These are phyloP conservation scores for Pipistrellus kuhlii DNA, from an alignment of 2,797 vertebrate genomes.

Conservation along the genomic window DNA sequence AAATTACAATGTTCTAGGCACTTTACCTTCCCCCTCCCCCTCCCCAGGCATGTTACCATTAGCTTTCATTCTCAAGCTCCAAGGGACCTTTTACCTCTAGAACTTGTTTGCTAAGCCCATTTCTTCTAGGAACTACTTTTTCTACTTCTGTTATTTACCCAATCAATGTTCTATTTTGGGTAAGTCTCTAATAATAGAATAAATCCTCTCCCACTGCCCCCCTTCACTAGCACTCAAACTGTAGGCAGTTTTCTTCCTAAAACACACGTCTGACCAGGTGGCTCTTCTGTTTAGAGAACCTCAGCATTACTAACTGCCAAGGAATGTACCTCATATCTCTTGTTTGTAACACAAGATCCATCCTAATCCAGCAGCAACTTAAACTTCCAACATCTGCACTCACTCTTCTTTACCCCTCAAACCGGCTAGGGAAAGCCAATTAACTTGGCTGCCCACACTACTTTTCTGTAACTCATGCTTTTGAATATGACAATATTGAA, in stretches of 20 bases:
- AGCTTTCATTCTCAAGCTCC: no score
- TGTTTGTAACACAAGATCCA: constrained; percentile 3
- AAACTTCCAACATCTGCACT: not conserved
- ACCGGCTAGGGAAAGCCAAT: not conserved
- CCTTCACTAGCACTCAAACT: not conserved
- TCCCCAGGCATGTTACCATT: no score
- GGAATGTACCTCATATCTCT: not conserved
- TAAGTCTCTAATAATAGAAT: not conserved
- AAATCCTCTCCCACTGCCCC: not conserved
- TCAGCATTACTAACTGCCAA: not conserved
- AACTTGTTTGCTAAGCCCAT: no score
- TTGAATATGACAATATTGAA: not conserved
- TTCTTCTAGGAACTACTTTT: no score
- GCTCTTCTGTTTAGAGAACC: constrained; percentile 9
- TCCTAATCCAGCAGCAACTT: not conserved
- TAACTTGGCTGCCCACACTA: not conserved
- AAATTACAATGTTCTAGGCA: not conserved
- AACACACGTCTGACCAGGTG: not conserved
- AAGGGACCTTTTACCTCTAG: no score
- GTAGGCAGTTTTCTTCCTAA: constrained; percentile 19
- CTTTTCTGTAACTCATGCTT: not conserved
- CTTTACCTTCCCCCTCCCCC: no score
- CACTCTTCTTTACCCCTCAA: not conserved
- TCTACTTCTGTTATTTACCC: not conserved
- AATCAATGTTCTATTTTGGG: not conserved